Conservation (phyloP, 2,797 vertebrate genomes). For the Trematomus bernacchii region DNA sequence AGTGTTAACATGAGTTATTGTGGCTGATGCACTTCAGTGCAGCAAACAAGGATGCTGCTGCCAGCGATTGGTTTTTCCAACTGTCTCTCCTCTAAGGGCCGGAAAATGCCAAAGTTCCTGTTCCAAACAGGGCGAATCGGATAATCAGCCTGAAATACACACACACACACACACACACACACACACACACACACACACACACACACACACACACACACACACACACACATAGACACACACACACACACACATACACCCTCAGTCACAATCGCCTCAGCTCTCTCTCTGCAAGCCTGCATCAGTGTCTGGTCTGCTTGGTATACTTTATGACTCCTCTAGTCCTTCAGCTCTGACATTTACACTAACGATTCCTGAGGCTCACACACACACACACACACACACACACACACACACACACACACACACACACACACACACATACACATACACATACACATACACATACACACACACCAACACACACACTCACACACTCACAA, state of each 20-base stretch:
- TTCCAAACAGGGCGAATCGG: conserved; percentile 28
- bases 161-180: conserved; percentile 16
- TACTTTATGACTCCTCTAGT: not conserved
- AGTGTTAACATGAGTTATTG: conserved; percentile 28
- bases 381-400: conserved; percentile 26
- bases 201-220: conserved; percentile 18
- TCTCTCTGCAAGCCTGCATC: no score
- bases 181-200: not conserved
- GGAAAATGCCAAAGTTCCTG: conserved; percentile 58
- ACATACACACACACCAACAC: no score
- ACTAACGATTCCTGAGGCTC: conserved; percentile 38
- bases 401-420: conserved; percentile 5
- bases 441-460: no score
- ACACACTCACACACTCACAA: conserved; percentile 16
- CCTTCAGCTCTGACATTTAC: conserved; percentile 63
- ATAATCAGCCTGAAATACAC: conserved; percentile 25
- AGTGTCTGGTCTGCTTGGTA: no score
- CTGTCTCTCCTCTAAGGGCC: conserved; percentile 47
- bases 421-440: no score
- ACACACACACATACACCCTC: not conserved
- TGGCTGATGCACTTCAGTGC: conserved; percentile 47
- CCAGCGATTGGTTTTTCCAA: conserved; percentile 45
- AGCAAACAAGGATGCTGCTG: conserved; percentile 34
- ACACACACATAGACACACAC: conserved; percentile 26
- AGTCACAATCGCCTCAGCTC: no score